These are phyloP conservation scores for Mormyrus hasselquistii DNA, from an alignment of 2,797 vertebrate genomes.

Conservation along the genomic window DNA sequence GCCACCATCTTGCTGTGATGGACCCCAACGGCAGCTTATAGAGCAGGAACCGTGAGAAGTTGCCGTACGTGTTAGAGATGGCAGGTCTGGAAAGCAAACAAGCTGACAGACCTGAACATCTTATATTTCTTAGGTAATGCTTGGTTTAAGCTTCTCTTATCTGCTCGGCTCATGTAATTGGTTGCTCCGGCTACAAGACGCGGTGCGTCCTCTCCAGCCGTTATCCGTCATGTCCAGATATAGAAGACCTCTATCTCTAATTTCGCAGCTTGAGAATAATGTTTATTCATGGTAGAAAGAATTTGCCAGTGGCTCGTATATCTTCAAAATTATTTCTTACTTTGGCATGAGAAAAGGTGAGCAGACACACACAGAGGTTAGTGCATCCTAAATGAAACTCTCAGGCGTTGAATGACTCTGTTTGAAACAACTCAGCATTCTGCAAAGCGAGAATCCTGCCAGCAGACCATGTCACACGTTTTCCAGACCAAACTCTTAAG, in stretches of 20 bases:
- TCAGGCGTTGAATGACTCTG: slow-evolving; percentile 38
- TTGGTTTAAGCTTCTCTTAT: not conserved
- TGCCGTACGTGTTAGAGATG: not conserved
- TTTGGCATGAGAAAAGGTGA: slow-evolving; percentile 21
- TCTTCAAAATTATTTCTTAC: not conserved
- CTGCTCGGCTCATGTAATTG: not conserved
- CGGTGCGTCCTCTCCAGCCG: not conserved
- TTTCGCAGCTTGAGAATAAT: slow-evolving; percentile 20
- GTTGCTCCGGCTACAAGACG: not conserved
- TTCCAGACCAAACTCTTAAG: not conserved
- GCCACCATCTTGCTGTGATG: not conserved
- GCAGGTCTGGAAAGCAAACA: not conserved
- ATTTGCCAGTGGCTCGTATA: slow-evolving; percentile 20
- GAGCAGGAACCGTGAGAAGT: not conserved
- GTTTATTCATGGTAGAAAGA: slow-evolving; percentile 23
- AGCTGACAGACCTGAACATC: not conserved
- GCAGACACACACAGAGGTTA: slow-evolving; percentile 24
- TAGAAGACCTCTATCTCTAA: not conserved
- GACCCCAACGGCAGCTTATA: not conserved
- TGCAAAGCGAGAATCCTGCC: slow-evolving; percentile 22
- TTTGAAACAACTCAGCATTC: slow-evolving; percentile 42
- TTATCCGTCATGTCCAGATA: not conserved
- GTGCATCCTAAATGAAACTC: slow-evolving; percentile 25
- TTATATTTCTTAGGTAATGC: not conserved
- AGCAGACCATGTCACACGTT: not conserved